These are phyloP conservation scores for Epinephelus awoara DNA, from an alignment of 2,797 vertebrate species.

Conservation along the genomic window DNA sequence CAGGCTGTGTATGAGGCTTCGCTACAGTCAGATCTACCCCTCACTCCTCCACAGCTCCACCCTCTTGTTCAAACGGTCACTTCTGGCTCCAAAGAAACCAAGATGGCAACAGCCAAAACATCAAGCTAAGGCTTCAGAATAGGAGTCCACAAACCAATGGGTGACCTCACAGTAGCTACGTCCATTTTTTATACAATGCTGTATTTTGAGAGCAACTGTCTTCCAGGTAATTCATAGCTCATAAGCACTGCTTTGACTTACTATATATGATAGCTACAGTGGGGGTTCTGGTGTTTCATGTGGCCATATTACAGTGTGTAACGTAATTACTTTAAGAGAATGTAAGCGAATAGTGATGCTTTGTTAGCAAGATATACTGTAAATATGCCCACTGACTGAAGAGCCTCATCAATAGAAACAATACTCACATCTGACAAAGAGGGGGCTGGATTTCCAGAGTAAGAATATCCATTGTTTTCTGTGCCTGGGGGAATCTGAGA, in stretches of 20 bases:
- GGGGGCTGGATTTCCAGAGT: constrained; percentile 82
- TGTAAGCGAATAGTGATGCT: neutral
- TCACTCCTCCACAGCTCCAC: too few relatives aligned
- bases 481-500: constrained; percentile 69
- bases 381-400: neutral
- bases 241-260: neutral
- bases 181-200: neutral
- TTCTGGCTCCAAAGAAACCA: too few relatives aligned
- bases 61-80: too few relatives aligned
- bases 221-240: neutral
- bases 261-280: neutral
- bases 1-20: too few relatives aligned
- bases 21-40: too few relatives aligned
- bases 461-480: constrained; percentile 92
- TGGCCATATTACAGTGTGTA: neutral
- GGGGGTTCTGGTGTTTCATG: neutral
- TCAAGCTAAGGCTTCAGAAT: too few relatives aligned
- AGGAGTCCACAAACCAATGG: too few relatives aligned
- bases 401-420: neutral
- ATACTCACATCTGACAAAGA: constrained; percentile 88
- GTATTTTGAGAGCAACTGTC: neutral
- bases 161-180: too few relatives aligned
- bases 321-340: neutral
- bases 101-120: too few relatives aligned
- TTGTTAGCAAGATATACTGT: neutral